Base-by-base conservation (phyloP, 1,140 invertebrate species). In the Bombyx mandarina region DNA sequence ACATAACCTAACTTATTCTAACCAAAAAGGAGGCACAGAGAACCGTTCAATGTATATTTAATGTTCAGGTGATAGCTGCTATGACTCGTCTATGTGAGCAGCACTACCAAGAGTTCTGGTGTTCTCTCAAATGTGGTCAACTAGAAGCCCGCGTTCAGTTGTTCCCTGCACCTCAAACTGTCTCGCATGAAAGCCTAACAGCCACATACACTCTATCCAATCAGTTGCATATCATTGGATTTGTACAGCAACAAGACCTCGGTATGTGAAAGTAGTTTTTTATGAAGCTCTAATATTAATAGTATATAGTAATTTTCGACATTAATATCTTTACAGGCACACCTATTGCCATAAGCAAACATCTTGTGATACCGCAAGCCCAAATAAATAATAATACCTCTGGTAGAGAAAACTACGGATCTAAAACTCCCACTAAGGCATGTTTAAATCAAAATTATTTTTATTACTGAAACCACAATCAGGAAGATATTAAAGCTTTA, bases 301-400 rank as follows among this genome's bases (percentile, higher is more conserved):
- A 8, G 45, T 46, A 46, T 9, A 46, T 46, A 8, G 45, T 4
- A 12, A 9, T 46, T 46, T 12, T 8, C 45, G 6, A 12, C n/a
- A n/a, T 42, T 6, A 8, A 9, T 53, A 47, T 58, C 45, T 62
- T 66, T 52, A 46, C 62, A 89, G 95, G 96, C n/a, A 98, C 96
- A 66, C 97, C 97, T n/a, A 96, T 95, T 66, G 94, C 95, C 5
- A 89, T 97, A 58, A 98, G 96, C 51, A 90, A 96, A 42, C 97
- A 99, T 88, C 89, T 98, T 51, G 91, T 99, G 8, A 88, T 99
- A 59, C 96, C 97, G 1, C 90, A 90, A 65, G 71, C 80, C 45
- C 79, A 86, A 69, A 44, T 70, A 6, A 70, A 67, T n/a, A 68
- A 56, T 26, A 82, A 74, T 89, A 55, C 69, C 78, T 48, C 89